Evolutionary conservation across 2,888 invertebrate genomes (phyloP), one percentile per base, ranked within the genome.

Genomic region (Eumerus sabulonum): DNA sequence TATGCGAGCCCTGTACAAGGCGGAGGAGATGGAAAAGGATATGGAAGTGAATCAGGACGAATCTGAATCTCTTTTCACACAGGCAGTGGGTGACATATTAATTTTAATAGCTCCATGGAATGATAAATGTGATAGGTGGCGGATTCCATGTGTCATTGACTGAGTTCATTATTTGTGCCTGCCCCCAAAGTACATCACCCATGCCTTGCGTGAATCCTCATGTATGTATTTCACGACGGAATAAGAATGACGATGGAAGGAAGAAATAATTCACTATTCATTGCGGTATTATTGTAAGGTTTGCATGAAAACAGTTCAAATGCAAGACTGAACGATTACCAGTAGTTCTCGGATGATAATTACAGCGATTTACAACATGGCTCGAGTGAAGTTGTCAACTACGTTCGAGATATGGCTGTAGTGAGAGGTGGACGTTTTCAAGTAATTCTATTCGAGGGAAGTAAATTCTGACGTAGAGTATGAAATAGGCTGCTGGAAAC

Each of bases 61-160:
- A 38, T 71, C 40, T 67, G 48, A 54, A 38, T 71, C 40, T 67
- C 56, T 44, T 71, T 71, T 66, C 45, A 45, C 50, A 11, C 76
- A 71, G 76, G 71, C 76, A 71, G 44, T 76, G 64, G 71, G 64
- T 71, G 76, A 76, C 71, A 71, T 71, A 76, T 66, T 66, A 76
- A 76, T 71, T 76, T 71, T 66, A 76, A 76, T 71, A 76, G 66
- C 71, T 71, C 18, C 50, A 45, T 60, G 63, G 50, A 66, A 76
- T 76, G 76, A 71, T 71, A 66, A 72, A 76, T 76, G 56, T 60
- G 56, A 60, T 76, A 47, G 71, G 54, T 71, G 56, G 45, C 45
- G 66, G 66, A 71, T 57, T 66, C 66, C 60, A 18, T 56, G 63
- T 76, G 60, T 76, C 76, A 66, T 76, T 76, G 71, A 76, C 76